Conservation (phyloP, 2,888 invertebrate genomes). For the Clivina fossor region DNA sequence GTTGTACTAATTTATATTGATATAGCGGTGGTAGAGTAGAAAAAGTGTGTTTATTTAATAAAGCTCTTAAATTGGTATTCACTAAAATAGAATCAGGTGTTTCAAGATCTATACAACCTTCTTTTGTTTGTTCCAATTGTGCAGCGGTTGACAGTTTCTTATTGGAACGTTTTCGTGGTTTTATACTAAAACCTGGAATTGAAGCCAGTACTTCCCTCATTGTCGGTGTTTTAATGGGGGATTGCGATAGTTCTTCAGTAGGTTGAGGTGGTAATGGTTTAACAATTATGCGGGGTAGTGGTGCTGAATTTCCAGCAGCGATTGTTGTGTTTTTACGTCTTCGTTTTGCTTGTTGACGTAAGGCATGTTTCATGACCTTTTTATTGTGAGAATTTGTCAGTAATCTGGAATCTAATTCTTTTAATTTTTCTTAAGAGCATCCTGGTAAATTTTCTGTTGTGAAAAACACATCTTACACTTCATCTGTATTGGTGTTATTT, state of each 20-base stretch:
- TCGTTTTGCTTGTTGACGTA: constrained; percentile 74
- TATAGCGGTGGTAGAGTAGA: constrained; percentile 82
- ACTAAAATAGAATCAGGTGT: constrained; percentile 95
- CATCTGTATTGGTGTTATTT: constrained; percentile 32
- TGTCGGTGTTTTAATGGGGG: constrained; percentile 64
- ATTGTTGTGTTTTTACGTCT: constrained; percentile 77
- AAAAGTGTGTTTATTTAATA: constrained; percentile 92
- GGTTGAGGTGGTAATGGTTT: constrained; percentile 74
- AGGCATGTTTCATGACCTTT: constrained; percentile 74
- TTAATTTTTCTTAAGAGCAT: constrained; percentile 40
- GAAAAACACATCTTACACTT: constrained; percentile 34
- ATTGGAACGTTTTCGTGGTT: constrained; percentile 75
- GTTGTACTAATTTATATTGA: constrained; percentile 89
- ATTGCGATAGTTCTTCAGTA: constrained; percentile 49
- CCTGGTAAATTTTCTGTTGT: constrained; percentile 37
- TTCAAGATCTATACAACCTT: constrained; percentile 92
- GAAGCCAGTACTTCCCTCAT: constrained; percentile 88
- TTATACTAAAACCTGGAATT: constrained; percentile 85
- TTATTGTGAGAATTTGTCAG: constrained; percentile 56
- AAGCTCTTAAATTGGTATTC: constrained; percentile 84
- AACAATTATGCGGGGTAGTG: constrained; percentile 72
- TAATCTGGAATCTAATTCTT: constrained; percentile 40
- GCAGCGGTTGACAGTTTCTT: constrained; percentile 89
- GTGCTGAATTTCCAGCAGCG: constrained; percentile 63
- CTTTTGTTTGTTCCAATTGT: constrained; percentile 88